Base-by-base conservation (phyloP, 2,113 vertebrate species). In the Datnioides undecimradiatus region DNA sequence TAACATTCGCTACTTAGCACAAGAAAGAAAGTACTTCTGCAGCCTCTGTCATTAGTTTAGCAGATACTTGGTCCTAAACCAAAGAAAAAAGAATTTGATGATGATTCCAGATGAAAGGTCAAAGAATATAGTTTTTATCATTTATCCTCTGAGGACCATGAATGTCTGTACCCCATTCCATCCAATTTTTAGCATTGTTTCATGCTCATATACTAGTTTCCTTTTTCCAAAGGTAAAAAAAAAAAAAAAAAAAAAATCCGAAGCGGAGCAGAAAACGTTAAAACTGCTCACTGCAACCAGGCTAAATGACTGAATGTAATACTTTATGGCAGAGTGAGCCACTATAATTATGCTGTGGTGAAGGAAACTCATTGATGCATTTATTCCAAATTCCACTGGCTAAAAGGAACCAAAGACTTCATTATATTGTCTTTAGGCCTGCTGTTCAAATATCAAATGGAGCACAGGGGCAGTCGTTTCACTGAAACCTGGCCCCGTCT, bases 341-440 rank as follows among this genome's bases (percentile, higher is more conserved):
- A 29, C 62, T 66, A 19, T 66, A 46, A 58, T 67, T 67, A 49
- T 48, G 12, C 52, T 23, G 59, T 12, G 52, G 63, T 36, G 17
- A 46, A 38, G 73, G 17, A 40, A 76, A 67, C 27, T 48, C 23
- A 31, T 8, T 23, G 17, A 67, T 49, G 23, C n/a, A 58, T 3
- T 38, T 19, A n/a, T 58, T 59, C 25, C 52, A 76, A n/a, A 58
- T 38, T 67, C 31, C 41, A 66, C 8, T 16, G n/a, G 23, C 5
- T 27, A 3, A 45, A 29, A 38, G 12, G 12, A 68, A 19, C 23
- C 51, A 59, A 19, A 17, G 19, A 31, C 43, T 19, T 36, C 14
- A 68, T 60, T 51, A 33, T 51, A 31, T 68, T 59, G 54, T 38
- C 33, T 41, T 2, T 36, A 23, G n/a, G n/a, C n/a, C n/a, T n/a